A percentile compares a stretch with the other conserved stretches of the same genome.
phyloP scores from a whole-genome alignment of 2,797 vertebrate genomes.

The Hapalemur alaotrensis region DNA sequence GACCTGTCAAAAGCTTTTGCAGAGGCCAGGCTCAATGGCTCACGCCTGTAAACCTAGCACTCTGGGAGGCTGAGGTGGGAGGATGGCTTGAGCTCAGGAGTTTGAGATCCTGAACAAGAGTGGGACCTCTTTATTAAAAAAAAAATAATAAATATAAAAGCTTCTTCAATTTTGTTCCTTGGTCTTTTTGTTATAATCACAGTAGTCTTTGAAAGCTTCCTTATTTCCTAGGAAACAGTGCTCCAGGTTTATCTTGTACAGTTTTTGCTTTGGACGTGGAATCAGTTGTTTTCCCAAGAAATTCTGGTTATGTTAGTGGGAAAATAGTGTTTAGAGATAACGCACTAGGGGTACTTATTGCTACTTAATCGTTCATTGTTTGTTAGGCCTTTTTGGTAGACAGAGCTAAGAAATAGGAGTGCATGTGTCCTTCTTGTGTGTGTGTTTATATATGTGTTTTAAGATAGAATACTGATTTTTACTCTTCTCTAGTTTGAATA shows the following conservation, averaged over 20 bases:
- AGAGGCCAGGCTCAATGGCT: background rate
- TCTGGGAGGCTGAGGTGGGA: too few species aligned
- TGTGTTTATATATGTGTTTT: background rate
- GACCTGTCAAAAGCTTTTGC: background rate
- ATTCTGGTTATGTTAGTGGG: background rate
- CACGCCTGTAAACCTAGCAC: too few species aligned
- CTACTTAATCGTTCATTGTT: constrained; percentile 9
- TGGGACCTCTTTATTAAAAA: too few species aligned
- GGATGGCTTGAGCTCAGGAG: too few species aligned
- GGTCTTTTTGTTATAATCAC: background rate
- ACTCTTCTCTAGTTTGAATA: background rate
- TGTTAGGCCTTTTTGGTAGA: background rate
- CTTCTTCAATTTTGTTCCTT: background rate
- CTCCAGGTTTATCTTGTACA: background rate
- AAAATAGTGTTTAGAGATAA: background rate
- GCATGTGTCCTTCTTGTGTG: background rate
- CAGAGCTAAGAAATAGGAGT: background rate
- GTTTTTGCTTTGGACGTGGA: background rate
- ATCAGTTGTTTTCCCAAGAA: background rate
- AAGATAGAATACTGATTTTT: constrained; percentile 9
- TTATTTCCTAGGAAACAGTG: background rate
- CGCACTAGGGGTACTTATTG: background rate
- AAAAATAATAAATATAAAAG: background rate
- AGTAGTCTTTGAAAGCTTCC: background rate
- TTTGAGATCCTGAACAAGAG: too few species aligned